Evolutionary conservation across 2,888 invertebrate species (phyloP), one percentile per base, ranked within the genome.

Genomic region (Parnassius mnemosyne): DNA sequence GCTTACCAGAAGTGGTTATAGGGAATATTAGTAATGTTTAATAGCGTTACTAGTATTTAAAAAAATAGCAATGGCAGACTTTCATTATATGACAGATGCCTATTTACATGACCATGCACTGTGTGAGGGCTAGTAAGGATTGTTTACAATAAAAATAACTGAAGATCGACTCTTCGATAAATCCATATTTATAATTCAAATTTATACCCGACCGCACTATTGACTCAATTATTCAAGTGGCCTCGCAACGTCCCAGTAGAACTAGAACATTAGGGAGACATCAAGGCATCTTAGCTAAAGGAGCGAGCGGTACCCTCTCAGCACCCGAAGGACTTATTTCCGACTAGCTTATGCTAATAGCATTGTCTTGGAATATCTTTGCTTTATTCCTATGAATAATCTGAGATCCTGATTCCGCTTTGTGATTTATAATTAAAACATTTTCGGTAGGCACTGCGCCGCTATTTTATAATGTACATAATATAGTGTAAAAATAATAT

Each of bases 331-430:
- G 53, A 53, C 43, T 61, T 47, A 52, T 56, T 56, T 55, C 53
- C 47, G 53, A 61, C 56, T 49, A 41, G 61, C 53, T 61, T 61
- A 61, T 57, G 61, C 53, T 57, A 61, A 61, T 61, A 53, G 47
- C 43, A 52, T 20, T 49, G 47, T 41, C 57, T 53, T 49, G 53
- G 43, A 49, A 53, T 52, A 47, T 61, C 57, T 52, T 41, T 16
- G 20, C 47, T 57, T 34, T 57, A 49, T 53, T 57, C 50, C 57
- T 61, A 47, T 61, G 34, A 42, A 47, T 20, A 57, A 41, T 47
- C 20, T 7, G 10, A 20, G 51, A 25, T 51, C 13, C 13, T 49
- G 13, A 49, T 13, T 5, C 49, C 49, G 49, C 13, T 53, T 13
- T 53, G 9, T 42, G 5, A 46, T 20, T 34, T 46, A 10, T 47